These are phyloP conservation scores for Drosophila setosimentum DNA, from an alignment of 2,888 invertebrate genomes.

Conservation along the genomic window DNA sequence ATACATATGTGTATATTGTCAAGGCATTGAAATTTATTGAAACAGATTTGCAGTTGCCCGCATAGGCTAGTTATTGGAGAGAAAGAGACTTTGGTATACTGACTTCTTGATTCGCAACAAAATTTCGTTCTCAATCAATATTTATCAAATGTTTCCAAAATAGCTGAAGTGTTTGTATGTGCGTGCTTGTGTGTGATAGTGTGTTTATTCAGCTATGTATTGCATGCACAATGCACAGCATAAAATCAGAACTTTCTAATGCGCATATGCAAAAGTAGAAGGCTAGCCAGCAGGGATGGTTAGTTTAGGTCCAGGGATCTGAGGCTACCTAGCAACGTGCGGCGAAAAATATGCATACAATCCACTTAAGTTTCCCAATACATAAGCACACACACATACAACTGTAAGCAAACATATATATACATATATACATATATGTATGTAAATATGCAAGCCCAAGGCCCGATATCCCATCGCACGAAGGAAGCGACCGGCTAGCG, in stretches of 20 bases:
- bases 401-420: neutral
- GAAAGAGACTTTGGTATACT: constrained; percentile 8
- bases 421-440: neutral
- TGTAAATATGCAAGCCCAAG: neutral
- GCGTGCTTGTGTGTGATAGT: constrained; percentile 3
- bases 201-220: constrained; percentile 41
- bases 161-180: neutral
- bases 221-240: constrained; percentile 49
- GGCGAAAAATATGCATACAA: constrained; percentile 1
- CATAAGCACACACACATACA: neutral
- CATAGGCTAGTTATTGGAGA: constrained; percentile 1
- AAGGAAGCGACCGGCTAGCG: neutral
- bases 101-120: constrained; percentile 9
- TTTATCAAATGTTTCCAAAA: constrained; percentile 21
- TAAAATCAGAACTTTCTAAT: constrained; percentile 44
- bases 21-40: constrained; percentile 16
- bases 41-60: constrained; percentile 5
- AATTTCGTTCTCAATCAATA: constrained; percentile 30
- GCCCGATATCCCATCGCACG: neutral
- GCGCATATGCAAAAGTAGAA: neutral
- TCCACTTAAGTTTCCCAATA: neutral
- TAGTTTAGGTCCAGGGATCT: neutral
- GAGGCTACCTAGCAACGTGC: constrained; percentile 4
- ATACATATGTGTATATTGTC: constrained; percentile 1
- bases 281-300: constrained; percentile 3